Conservation (phyloP, 2,888 invertebrate genomes). For the Hypolimnas misippus region DNA sequence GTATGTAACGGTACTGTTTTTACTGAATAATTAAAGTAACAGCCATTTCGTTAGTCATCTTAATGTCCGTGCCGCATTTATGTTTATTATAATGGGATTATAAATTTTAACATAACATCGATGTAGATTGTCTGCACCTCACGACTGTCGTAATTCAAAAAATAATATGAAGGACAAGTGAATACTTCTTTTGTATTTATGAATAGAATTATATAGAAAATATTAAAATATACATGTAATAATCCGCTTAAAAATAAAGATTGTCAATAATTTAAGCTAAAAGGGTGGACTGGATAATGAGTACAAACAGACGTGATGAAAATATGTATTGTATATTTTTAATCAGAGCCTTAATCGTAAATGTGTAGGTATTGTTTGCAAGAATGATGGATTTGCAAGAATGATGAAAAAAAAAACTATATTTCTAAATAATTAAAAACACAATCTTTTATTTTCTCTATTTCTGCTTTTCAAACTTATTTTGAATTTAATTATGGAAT, state of each 20-base stretch:
- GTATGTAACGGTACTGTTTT: slow-evolving; percentile 14
- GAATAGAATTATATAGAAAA: not conserved
- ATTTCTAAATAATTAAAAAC: no score
- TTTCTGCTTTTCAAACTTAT: no score
- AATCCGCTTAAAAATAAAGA: not conserved
- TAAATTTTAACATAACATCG: slow-evolving; percentile 58
- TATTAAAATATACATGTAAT: not conserved
- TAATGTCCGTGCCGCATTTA: slow-evolving; percentile 49
- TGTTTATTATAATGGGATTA: slow-evolving; percentile 58
- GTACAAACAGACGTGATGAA: no score
- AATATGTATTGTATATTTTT: no score
- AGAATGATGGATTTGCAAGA: no score
- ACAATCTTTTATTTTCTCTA: no score
- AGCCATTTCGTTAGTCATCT: slow-evolving; percentile 50
- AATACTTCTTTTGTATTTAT: not conserved
- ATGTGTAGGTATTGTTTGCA: no score
- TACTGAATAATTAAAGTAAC: slow-evolving; percentile 39
- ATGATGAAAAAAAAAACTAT: no score
- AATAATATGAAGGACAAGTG: slow-evolving; percentile 33
- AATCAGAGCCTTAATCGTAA: no score
- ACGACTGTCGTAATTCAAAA: slow-evolving; percentile 59
- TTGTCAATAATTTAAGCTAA: no score
- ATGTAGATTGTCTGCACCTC: slow-evolving; percentile 51
- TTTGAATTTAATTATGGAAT: no score
- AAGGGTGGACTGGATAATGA: no score